Percentiles rank a stretch among this genome's conserved stretches.
Evolutionary conservation across 2,113 vertebrate genomes (phyloP).

Genomic region (crab-eating macaque (Macaca fascicularis)): T2T-MFA8v1.1 NC_088394.1:17029501-17030000

Average conservation of each 20-base stretch:
- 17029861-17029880: not conserved
- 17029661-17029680: not conserved
- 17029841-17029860: not conserved
- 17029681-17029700: not conserved
- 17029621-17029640: not conserved
- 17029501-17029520: not conserved
- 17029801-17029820: not conserved
- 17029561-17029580: not conserved
- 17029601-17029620: not conserved
- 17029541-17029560: not conserved
- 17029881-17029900: not conserved
- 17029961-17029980: not conserved
- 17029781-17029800: not conserved
- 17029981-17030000: not conserved
- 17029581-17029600: fast-evolving
- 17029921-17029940: not conserved
- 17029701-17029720: not conserved
- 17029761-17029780: not conserved
- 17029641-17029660: not conserved
- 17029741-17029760: not conserved
- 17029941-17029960: not conserved
- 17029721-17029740: not conserved
- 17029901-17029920: not conserved
- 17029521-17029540: not conserved
- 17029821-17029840: not conserved